Conservation (phyloP, 2,113 vertebrate species). For the Chauna torquata region DNA sequence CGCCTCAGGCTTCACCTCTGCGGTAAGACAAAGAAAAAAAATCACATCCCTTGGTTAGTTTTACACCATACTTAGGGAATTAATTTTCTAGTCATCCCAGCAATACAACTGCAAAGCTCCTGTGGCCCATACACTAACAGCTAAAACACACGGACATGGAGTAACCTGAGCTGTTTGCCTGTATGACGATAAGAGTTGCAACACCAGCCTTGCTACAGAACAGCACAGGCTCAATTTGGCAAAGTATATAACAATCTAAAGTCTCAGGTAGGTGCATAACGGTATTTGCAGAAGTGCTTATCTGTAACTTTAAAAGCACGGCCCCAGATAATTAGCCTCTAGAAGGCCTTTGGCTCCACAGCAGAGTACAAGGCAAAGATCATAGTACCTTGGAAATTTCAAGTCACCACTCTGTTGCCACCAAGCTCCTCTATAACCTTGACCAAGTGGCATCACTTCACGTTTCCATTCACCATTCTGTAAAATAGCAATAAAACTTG, state of each 20-base stretch:
- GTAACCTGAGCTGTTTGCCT: not conserved
- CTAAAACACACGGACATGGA: not conserved
- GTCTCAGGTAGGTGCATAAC: not conserved
- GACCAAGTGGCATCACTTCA: not conserved
- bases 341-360: not conserved
- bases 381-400: not conserved
- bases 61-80: not conserved
- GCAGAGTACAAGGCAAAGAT: not conserved
- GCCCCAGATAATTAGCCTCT: not conserved
- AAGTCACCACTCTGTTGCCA: not conserved
- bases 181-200: not conserved
- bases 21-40: slow-evolving; percentile 58
- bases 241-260: not conserved
- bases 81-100: not conserved
- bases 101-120: not conserved
- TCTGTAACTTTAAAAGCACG: not conserved
- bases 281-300: not conserved
- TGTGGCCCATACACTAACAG: not conserved
- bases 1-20: slow-evolving; percentile 15
- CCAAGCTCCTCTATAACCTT: not conserved
- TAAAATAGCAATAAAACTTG: rapidly evolving
- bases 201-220: not conserved
- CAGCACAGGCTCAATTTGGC: not conserved
- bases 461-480: not conserved
- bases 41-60: not conserved